Evolutionary conservation across 2,797 vertebrate species (phyloP).

Genomic region (Rousettus madagascariensis): DNA sequence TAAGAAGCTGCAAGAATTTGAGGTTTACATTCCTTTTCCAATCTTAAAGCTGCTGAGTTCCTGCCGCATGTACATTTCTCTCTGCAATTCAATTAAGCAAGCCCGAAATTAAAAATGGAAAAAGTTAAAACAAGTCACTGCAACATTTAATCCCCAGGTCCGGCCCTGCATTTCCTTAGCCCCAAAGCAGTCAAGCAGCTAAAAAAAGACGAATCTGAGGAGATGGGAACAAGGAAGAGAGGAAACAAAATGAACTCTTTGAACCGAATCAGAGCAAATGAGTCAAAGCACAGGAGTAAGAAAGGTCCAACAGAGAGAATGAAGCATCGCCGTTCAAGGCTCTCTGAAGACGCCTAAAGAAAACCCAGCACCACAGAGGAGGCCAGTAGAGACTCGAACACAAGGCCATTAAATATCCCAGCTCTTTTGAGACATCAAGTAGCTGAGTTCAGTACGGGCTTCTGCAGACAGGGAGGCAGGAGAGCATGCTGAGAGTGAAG

Average conservation of each 20-base stretch:
- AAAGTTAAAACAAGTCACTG: background rate
- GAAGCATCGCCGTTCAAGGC: background rate
- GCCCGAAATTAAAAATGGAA: constrained; percentile 43
- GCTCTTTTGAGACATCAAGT: background rate
- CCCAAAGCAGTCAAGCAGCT: background rate
- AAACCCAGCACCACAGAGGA: background rate
- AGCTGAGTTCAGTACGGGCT: background rate
- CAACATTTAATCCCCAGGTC: background rate
- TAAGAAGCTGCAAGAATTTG: background rate
- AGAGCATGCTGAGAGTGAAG: background rate
- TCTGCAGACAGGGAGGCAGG: background rate
- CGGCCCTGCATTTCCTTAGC: background rate
- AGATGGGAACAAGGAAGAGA: background rate
- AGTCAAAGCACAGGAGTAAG: background rate
- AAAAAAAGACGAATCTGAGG: background rate
- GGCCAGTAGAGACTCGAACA: background rate
- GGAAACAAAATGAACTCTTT: background rate
- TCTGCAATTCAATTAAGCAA: constrained; percentile 4
- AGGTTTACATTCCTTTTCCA: background rate
- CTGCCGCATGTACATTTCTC: background rate
- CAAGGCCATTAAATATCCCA: background rate
- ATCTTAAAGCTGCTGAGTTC: background rate
- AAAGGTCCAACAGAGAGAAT: background rate
- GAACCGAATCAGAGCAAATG: background rate
- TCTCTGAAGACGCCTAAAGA: background rate